Evolutionary conservation across 2,797 vertebrate species (phyloP), one percentile per base, ranked within the genome.

Genomic region (Lagorchestes hirsutus): DNA sequence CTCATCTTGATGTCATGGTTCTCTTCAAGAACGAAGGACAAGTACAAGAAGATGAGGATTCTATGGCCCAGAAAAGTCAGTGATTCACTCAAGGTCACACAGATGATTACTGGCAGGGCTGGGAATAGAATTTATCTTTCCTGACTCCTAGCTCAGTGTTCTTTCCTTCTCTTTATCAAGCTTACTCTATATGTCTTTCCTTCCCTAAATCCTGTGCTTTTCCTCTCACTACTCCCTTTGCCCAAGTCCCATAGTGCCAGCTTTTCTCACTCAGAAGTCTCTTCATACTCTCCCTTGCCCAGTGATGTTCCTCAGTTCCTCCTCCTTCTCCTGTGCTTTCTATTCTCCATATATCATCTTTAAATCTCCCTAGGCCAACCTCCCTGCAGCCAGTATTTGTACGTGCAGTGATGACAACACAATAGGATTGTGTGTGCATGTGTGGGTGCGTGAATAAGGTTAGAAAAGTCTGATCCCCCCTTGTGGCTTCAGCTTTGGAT

Each of bases 321-420:
- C 55, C 6, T 29, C 29, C 46, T 87, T n/a, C n/a, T 52, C 1
- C 0, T 4, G 10, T 24, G 46, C 31, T 54, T 96, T 95, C 91
- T 40, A 1, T 52, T 50, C 28, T 1, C 92, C 92, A 40, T 28
- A 90, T 10, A 29, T 18, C 50, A 90, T 34, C 95, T 93, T 95
- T 16, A 59, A 62, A 90, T 54, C 0, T 14, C n/a, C 82, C 67
- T 92, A 92, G 14, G 59, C 13, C 92, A 91, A 46, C 55, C 54
- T 56, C 91, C 90, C 91, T 91, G 55, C 52, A 91, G 92, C 57
- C 1, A 0, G 56, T 91, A 91, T 74, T 55, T 14, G 10, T n/a
- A 16, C 93, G 59, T 93, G 6, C 92, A 24, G 93, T 93, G 94
- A 82, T 91, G 96, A 91, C 67, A 46, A 0, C n/a, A 24, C 93